phyloP scores from a whole-genome alignment of 2,113 vertebrate genomes.

The Chloebia gouldiae region DNA sequence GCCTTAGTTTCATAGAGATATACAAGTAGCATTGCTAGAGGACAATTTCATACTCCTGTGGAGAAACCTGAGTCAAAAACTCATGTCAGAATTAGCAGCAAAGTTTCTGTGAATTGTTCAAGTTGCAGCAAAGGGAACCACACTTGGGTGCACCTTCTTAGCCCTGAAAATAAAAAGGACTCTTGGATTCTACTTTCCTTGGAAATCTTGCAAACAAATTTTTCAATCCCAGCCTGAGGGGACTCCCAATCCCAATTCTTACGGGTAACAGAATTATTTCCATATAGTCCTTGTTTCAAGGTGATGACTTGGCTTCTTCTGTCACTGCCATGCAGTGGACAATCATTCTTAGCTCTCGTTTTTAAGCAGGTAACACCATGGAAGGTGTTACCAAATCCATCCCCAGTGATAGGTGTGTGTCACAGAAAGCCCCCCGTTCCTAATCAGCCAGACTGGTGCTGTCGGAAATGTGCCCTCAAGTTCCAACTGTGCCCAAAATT shows the following conservation, averaged over 20 bases:
- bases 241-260: too few relatives aligned
- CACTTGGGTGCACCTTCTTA: neutral
- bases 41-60: neutral
- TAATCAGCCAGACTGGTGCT: neutral
- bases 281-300: neutral
- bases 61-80: neutral
- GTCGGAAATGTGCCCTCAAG: neutral
- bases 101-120: neutral
- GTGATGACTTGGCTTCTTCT: neutral
- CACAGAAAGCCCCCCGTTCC: neutral
- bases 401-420: neutral
- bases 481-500: neutral
- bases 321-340: neutral
- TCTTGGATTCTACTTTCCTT: neutral
- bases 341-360: neutral
- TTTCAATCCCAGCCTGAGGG: too few relatives aligned
- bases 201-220: neutral
- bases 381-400: neutral
- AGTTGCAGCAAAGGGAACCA: neutral
- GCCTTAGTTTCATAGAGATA: neutral
- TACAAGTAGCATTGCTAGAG: neutral
- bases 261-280: neutral
- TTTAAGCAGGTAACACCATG: neutral
- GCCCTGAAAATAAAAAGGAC: fast-evolving
- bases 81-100: neutral